Percentiles rank a stretch among this genome's conserved stretches.
Conservation (phyloP, 2,888 invertebrate species). For the Metellina segmentata region DNA sequence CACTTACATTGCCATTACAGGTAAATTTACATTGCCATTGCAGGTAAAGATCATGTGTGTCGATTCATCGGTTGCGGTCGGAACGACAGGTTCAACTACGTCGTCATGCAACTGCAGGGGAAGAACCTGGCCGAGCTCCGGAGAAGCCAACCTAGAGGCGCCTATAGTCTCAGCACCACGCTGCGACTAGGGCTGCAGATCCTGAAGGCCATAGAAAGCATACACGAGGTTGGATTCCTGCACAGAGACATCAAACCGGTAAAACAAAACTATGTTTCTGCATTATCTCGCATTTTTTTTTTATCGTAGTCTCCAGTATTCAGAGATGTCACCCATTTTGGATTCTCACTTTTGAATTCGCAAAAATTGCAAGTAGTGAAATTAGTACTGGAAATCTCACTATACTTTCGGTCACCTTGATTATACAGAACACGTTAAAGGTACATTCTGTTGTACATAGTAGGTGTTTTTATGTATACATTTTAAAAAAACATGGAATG, state of each 20-base stretch:
- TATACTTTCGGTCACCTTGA: no score
- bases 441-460: no score
- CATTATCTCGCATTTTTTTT: no score
- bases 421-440: no score
- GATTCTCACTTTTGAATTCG: no score
- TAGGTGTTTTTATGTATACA: no score
- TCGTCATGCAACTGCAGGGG: constrained; percentile 99
- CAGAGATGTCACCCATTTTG: no score
- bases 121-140: constrained; percentile 97
- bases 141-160: constrained; percentile 95
- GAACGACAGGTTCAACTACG: constrained; percentile 99
- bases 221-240: constrained; percentile 98
- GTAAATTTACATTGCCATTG: neutral
- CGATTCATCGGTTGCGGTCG: constrained; percentile 99
- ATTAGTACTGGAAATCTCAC: no score
- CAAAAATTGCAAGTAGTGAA: no score
- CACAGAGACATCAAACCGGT: constrained; percentile 88
- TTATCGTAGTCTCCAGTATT: no score
- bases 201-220: constrained; percentile 96
- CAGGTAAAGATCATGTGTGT: constrained; percentile 91
- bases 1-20: no score
- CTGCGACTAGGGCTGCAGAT: constrained; percentile 97
- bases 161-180: constrained; percentile 98
- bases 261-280: neutral
- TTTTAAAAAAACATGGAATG: no score